Conservation (phyloP, 2,888 invertebrate species). For the Aphidoletes aphidimyza region DNA sequence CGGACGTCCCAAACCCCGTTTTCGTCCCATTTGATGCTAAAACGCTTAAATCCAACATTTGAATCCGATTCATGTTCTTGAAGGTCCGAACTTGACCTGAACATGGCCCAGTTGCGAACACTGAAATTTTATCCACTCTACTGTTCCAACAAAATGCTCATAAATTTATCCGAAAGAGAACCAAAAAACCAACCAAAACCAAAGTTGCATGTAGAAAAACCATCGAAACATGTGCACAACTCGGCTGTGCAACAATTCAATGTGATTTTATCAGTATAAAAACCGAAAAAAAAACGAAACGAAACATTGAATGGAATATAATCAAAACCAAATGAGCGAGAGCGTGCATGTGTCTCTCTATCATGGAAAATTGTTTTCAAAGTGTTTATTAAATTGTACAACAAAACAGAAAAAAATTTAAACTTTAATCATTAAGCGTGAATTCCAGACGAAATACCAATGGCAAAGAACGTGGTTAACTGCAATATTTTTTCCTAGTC, state of each 20-base stretch:
- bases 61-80: no score
- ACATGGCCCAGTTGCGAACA: no score
- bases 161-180: not conserved
- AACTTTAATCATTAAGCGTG: constrained; percentile 49
- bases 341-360: not conserved
- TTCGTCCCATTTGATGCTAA: no score
- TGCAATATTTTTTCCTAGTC: constrained; percentile 9
- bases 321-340: no score
- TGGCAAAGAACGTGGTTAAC: not conserved
- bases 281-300: no score
- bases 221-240: no score
- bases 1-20: no score
- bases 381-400: constrained; percentile 37
- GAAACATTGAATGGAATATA: not conserved
- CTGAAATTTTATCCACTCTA: constrained; percentile 1
- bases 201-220: not conserved
- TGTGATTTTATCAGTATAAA: no score
- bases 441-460: constrained; percentile 34
- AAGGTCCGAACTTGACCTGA: no score
- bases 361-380: constrained; percentile 34
- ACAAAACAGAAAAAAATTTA: no score
- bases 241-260: no score
- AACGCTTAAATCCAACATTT: no score
- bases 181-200: not conserved
- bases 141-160: constrained; percentile 26